Evolutionary conservation across 2,113 vertebrate species (phyloP).

Genomic region (Neolamprologus falcicula): DNA sequence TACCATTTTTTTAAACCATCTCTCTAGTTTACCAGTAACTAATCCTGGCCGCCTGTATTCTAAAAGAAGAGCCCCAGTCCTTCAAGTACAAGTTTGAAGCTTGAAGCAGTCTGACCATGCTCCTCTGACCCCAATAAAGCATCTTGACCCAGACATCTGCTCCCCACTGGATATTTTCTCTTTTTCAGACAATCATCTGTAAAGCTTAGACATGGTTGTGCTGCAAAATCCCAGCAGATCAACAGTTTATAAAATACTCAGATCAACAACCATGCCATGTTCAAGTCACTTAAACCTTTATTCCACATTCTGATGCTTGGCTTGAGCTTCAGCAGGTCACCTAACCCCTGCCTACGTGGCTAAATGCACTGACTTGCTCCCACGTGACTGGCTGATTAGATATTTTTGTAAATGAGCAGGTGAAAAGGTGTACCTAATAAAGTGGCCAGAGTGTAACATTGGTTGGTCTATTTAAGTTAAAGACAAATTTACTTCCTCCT

Average conservation of each 20-base stretch:
- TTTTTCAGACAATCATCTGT: neutral
- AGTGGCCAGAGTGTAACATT: neutral
- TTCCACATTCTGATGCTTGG: neutral
- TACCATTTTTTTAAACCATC: neutral
- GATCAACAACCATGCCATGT: neutral
- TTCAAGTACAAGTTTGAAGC: neutral
- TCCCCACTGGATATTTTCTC: neutral
- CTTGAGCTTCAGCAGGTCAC: neutral
- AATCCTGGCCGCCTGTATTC: neutral
- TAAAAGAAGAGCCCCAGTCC: neutral
- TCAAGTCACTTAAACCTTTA: neutral
- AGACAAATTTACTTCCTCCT: neutral
- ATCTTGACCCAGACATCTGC: neutral
- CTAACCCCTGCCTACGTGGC: neutral
- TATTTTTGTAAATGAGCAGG: neutral
- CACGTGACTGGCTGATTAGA: neutral
- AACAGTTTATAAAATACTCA: neutral
- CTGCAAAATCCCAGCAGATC: neutral
- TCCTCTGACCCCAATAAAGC: neutral
- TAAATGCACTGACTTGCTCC: neutral
- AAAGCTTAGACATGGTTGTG: neutral
- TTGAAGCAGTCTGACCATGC: neutral
- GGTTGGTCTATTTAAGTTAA: neutral
- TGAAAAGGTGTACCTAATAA: neutral
- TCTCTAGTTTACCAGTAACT: neutral